Evolutionary conservation across 2,888 invertebrate genomes (phyloP).

Genomic region (Pterobdella sp.): DNA sequence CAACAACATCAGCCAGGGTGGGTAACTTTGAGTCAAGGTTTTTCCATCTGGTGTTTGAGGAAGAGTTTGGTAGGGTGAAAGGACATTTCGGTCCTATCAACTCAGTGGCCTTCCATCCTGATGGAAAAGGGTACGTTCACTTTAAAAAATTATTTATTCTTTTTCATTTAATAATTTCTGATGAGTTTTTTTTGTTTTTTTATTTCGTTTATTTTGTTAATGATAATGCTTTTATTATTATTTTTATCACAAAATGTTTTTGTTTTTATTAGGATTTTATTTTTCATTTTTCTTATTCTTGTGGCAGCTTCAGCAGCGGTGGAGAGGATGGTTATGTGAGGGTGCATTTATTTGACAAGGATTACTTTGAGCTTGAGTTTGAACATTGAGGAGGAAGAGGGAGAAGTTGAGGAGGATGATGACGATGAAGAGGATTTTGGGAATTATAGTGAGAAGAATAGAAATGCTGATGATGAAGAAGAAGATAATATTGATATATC

Average conservation of each 20-base stretch:
- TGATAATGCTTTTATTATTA: too few species aligned
- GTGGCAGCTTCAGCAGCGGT: conserved; percentile 74
- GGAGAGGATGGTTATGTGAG: conserved; percentile 98
- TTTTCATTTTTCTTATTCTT: not conserved
- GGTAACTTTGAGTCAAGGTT: conserved; percentile 94
- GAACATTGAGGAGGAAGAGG: too few species aligned
- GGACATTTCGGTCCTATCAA: conserved; percentile 99
- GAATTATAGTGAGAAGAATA: too few species aligned
- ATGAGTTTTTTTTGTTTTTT: too few species aligned
- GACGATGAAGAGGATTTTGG: too few species aligned
- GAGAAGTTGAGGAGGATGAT: too few species aligned
- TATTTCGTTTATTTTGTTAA: too few species aligned
- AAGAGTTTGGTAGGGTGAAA: conserved; percentile 93
- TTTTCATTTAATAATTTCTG: too few species aligned
- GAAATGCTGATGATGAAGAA: too few species aligned
- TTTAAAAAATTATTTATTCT: too few species aligned
- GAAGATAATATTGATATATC: too few species aligned
- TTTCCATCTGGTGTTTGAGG: conserved; percentile 90
- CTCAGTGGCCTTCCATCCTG: conserved; percentile 93
- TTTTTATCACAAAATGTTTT: too few species aligned
- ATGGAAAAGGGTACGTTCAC: conserved; percentile 69
- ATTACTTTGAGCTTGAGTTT: conserved; percentile 90
- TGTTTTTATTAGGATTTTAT: not conserved
- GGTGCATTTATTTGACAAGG: conserved; percentile 87
- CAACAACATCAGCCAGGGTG: conserved; percentile 52